phyloP scores from a whole-genome alignment of 2,797 vertebrate species.

The Taenioides sp. region DNA sequence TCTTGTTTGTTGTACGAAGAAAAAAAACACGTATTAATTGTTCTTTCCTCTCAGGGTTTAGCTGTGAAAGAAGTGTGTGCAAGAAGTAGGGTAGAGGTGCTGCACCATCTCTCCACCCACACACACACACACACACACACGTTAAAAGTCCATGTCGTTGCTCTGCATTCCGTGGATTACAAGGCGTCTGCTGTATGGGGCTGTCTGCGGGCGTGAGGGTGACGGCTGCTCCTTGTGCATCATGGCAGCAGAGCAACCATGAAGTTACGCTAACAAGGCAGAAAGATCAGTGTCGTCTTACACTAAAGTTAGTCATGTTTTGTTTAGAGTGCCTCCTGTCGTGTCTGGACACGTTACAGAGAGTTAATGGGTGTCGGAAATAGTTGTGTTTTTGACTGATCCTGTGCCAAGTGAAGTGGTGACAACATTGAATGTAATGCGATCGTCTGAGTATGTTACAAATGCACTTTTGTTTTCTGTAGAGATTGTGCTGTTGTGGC shows the following conservation, averaged over 20 bases:
- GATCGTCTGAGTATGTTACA: slow-evolving; percentile 3
- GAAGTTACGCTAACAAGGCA: background rate
- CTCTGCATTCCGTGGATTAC: slow-evolving; percentile 66
- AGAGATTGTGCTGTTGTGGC: background rate
- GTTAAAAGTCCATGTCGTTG: slow-evolving; percentile 40
- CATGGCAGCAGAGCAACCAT: background rate
- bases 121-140: slow-evolving; percentile 22
- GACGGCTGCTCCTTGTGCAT: slow-evolving; percentile 26
- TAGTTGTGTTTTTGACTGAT: slow-evolving; percentile 30
- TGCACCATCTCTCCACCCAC: slow-evolving; percentile 35
- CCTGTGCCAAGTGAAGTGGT: slow-evolving; percentile 10
- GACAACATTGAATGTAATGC: slow-evolving; percentile 5
- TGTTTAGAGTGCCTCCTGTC: slow-evolving; percentile 22
- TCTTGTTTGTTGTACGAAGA: slow-evolving; percentile 15
- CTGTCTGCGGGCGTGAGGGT: slow-evolving; percentile 47
- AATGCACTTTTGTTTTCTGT: background rate
- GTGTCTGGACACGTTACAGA: slow-evolving; percentile 22
- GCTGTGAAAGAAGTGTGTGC: slow-evolving; percentile 45
- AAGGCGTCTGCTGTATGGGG: slow-evolving; percentile 57
- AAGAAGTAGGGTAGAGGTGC: slow-evolving; percentile 23
- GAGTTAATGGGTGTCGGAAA: slow-evolving; percentile 33
- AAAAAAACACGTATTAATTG: slow-evolving; percentile 34
- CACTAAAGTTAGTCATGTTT: slow-evolving; percentile 8
- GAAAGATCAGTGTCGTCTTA: slow-evolving; percentile 6
- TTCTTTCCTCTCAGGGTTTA: slow-evolving; percentile 21